Evolutionary conservation across 2,113 vertebrate species (phyloP), one percentile per base, ranked within the genome.

Genomic region (Nothobranchius kuhntae): DNA sequence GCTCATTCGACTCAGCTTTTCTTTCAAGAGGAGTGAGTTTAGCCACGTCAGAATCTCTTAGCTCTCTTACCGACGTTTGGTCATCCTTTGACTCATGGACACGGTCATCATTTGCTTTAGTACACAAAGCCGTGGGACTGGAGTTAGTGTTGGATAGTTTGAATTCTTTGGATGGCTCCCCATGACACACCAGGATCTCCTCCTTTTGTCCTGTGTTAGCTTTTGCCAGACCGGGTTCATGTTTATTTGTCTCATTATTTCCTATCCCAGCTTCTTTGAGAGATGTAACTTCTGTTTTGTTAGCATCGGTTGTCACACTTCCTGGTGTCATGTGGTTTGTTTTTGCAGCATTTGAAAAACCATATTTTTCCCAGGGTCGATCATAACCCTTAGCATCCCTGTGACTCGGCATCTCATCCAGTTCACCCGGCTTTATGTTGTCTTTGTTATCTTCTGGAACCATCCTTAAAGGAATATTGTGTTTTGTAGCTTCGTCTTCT

Each of bases 131-230:
- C 13, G 10, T 35, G n/a, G 46, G 42, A 54, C 47, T 61, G 62
- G 52, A 4, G 62, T 74, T 54, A 42, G n/a, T 14, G 62, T 10
- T 53, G 1, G 60, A 70, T 73, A 89, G 76, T 73, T 89, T 88
- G 51, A 85, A 85, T 62, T 89, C 80, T 84, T 88, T 91, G 38
- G 80, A 83, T 54, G 79, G 80, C 54, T 87, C 83, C 53, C 68
- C 86, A 61, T 87, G 84, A 73, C 46, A 69, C n/a, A 54, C 11
- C 7, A 21, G 35, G 17, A 14, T 51, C 72, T 61, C 68, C 6
- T 80, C 63, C 46, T 74, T 60, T 54, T 72, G 71, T 61, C 84
- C 75, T 50, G 21, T 70, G 61, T 75, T 61, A 60, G 51, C n/a
- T 48, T 47, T 54, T 26, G 40, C 17, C 53, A 38, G 66, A 54